Percentiles rank a stretch among this genome's conserved stretches.
These are phyloP conservation scores for Gambusia affinis DNA, from an alignment of 2,113 vertebrate genomes.

Conservation along the genomic window DNA sequence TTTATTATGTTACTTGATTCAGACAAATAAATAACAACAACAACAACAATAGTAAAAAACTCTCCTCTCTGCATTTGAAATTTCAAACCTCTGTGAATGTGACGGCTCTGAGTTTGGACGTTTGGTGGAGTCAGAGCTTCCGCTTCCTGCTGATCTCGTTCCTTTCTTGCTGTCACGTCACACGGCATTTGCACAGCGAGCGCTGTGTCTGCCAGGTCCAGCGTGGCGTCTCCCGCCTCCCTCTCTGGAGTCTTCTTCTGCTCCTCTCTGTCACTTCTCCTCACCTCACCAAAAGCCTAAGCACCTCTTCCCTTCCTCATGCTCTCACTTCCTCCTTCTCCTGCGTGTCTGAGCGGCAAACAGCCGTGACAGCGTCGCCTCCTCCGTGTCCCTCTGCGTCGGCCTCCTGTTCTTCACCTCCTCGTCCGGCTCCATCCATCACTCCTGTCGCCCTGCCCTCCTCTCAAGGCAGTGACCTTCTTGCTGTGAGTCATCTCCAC, in stretches of 20 bases:
- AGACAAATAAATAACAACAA: too few species aligned
- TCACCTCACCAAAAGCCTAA: slow-evolving; percentile 7
- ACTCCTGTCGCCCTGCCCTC: neutral
- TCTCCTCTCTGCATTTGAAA: neutral
- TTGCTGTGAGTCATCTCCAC: slow-evolving; percentile 37
- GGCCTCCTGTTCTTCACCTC: slow-evolving; percentile 3
- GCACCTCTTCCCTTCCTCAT: slow-evolving; percentile 16
- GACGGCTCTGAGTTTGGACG: neutral
- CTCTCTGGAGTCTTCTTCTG: neutral
- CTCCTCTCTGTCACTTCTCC: slow-evolving; percentile 17
- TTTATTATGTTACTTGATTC: too few species aligned
- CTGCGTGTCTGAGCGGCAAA: slow-evolving; percentile 16
- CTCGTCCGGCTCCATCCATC: slow-evolving; percentile 30
- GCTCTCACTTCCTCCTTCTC: slow-evolving; percentile 34
- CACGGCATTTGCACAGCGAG: neutral
- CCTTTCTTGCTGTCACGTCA: neutral
- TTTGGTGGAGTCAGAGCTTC: neutral
- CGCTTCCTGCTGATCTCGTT: neutral
- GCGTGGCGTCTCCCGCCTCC: too few species aligned
- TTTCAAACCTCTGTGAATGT: neutral
- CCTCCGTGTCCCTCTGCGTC: neutral
- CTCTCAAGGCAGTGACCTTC: slow-evolving; percentile 40
- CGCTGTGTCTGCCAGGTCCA: neutral
- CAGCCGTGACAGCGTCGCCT: slow-evolving; percentile 28
- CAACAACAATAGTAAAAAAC: too few species aligned